Evolutionary conservation across 2,888 invertebrate species (phyloP).

Genomic region (Argyra leucocephala): DNA sequence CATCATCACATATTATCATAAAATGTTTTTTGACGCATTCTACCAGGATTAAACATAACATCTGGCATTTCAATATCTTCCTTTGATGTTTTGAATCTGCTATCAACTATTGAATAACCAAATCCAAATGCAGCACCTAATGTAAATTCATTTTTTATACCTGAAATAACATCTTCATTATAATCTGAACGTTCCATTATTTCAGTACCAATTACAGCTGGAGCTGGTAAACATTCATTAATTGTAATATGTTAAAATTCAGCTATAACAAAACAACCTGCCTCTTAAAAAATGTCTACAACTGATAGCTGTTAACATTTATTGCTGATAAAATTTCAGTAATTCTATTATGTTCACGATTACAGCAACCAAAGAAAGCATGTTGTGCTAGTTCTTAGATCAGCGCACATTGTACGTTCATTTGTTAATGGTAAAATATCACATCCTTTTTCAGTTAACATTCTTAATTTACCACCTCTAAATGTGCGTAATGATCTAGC

Average conservation of each 20-base stretch:
- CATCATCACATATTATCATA: too few species aligned
- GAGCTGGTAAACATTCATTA: conserved; percentile 77
- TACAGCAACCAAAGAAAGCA: conserved; percentile 55
- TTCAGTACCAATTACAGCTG: conserved; percentile 57
- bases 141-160: conserved; percentile 70
- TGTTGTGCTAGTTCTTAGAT: conserved; percentile 31
- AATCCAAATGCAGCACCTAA: conserved; percentile 78
- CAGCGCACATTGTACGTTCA: conserved; percentile 53
- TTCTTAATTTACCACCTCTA: conserved; percentile 52
- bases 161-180: conserved; percentile 59
- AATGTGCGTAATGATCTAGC: conserved; percentile 51
- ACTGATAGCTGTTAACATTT: conserved; percentile 66
- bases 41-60: conserved; percentile 61
- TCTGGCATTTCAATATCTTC: too few species aligned
- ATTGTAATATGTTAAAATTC: conserved; percentile 70
- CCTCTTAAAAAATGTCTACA: conserved; percentile 62
- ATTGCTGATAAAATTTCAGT: too few species aligned
- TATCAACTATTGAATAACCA: conserved; percentile 75
- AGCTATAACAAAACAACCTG: conserved; percentile 62
- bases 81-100: too few species aligned
- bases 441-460: conserved; percentile 57
- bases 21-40: conserved; percentile 52
- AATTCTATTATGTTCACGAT: too few species aligned
- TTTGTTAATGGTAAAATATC: conserved; percentile 56
- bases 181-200: conserved; percentile 58